A percentile compares a stretch with the other conserved stretches of the same genome.
phyloP scores from a whole-genome alignment of 2,797 vertebrate species.

The Acestrorhynchus altus region DNA sequence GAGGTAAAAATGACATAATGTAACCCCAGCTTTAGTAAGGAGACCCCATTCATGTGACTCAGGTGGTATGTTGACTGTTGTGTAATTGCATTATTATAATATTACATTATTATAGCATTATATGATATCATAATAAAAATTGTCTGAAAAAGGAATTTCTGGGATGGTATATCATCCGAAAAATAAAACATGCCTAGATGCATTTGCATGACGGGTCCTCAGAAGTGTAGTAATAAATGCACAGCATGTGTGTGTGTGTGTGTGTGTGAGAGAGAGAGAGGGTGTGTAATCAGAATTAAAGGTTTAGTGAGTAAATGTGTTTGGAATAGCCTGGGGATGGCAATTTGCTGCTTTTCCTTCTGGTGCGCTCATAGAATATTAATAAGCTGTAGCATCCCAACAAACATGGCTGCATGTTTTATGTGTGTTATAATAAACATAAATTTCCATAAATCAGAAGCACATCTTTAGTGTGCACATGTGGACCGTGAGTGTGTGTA shows the following conservation, averaged over 20 bases:
- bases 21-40: too few species aligned
- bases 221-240: too few species aligned
- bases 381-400: background rate
- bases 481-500: slow-evolving; percentile 7
- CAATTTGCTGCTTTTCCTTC: slow-evolving; percentile 22
- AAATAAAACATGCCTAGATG: too few species aligned
- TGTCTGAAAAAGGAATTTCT: too few species aligned
- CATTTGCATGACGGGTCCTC: too few species aligned
- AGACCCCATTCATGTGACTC: too few species aligned
- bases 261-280: background rate
- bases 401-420: slow-evolving; percentile 10
- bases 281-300: background rate
- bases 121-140: too few species aligned
- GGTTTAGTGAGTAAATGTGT: background rate
- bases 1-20: too few species aligned
- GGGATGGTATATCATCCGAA: too few species aligned
- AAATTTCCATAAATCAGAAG: background rate
- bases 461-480: slow-evolving; percentile 17
- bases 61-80: too few species aligned
- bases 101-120: too few species aligned
- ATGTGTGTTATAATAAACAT: slow-evolving; percentile 21
- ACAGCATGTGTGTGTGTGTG: background rate
- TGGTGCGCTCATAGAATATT: background rate
- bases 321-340: slow-evolving; percentile 1
- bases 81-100: too few species aligned